A percentile compares a stretch with the other conserved stretches of the same genome.
These are phyloP conservation scores for Upupa epops DNA, from an alignment of 2,113 vertebrate genomes.

Conservation along the genomic window DNA sequence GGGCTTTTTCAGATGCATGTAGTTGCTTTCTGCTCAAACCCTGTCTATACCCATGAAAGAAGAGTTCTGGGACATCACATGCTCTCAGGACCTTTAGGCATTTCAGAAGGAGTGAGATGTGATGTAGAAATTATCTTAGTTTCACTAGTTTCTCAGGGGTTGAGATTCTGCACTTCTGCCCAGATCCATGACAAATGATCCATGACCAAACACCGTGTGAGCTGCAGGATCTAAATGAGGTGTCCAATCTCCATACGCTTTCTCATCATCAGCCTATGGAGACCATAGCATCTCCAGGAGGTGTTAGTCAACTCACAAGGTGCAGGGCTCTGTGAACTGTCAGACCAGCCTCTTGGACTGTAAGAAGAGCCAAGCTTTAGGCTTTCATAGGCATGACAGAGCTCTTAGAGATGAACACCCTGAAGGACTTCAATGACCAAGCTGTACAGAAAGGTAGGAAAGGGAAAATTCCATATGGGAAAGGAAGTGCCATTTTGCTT, in stretches of 20 bases:
- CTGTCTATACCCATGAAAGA: not conserved
- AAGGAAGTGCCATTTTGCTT: too few species aligned
- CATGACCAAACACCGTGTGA: not conserved
- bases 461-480: not conserved
- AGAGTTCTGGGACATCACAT: not conserved
- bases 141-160: not conserved
- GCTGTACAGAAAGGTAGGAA: not conserved
- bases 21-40: not conserved
- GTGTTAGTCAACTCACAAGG: too few species aligned
- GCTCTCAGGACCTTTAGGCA: not conserved
- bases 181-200: not conserved
- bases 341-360: not conserved
- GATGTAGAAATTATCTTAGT: not conserved
- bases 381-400: not conserved
- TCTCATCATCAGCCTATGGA: not conserved
- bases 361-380: not conserved
- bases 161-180: not conserved
- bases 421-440: not conserved
- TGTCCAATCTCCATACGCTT: not conserved
- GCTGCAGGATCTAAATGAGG: not conserved
- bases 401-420: not conserved
- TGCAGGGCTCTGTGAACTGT: not conserved
- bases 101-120: not conserved
- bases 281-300: not conserved
- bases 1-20: rapidly evolving